Conservation (phyloP, 2,797 vertebrate species). For the Odontamblyopus rebecca region DNA sequence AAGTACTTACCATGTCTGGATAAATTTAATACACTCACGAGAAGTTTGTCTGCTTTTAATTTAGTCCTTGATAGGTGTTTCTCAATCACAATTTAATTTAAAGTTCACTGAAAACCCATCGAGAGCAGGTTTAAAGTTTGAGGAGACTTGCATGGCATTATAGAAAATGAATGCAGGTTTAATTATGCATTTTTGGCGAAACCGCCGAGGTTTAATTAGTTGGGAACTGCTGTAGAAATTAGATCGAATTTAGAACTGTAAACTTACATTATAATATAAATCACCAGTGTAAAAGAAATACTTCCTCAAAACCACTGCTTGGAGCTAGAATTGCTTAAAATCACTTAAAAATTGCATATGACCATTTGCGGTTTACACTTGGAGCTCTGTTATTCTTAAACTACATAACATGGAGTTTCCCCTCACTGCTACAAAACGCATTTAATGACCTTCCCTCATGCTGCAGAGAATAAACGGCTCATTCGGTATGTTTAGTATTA, state of each 20-base stretch:
- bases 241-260: background rate
- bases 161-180: slow-evolving; percentile 1
- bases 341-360: too few species aligned
- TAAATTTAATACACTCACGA: slow-evolving; percentile 44
- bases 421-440: too few species aligned
- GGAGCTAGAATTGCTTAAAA: background rate
- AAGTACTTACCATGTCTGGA: slow-evolving; percentile 32
- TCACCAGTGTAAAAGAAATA: background rate
- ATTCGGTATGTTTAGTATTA: too few species aligned
- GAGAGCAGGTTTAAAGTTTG: background rate
- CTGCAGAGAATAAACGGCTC: too few species aligned
- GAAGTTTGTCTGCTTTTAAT: slow-evolving; percentile 26
- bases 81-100: slow-evolving; percentile 2
- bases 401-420: too few species aligned
- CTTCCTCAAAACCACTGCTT: background rate
- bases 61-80: slow-evolving; percentile 9
- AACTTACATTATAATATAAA: background rate
- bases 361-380: too few species aligned
- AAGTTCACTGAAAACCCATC: background rate
- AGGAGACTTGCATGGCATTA: background rate
- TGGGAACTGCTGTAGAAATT: background rate
- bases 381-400: too few species aligned
- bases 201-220: background rate
- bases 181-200: background rate
- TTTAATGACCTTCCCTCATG: too few species aligned